Evolutionary conservation across 2,888 invertebrate genomes (phyloP).

Genomic region (Hymenopus coronatus): DNA sequence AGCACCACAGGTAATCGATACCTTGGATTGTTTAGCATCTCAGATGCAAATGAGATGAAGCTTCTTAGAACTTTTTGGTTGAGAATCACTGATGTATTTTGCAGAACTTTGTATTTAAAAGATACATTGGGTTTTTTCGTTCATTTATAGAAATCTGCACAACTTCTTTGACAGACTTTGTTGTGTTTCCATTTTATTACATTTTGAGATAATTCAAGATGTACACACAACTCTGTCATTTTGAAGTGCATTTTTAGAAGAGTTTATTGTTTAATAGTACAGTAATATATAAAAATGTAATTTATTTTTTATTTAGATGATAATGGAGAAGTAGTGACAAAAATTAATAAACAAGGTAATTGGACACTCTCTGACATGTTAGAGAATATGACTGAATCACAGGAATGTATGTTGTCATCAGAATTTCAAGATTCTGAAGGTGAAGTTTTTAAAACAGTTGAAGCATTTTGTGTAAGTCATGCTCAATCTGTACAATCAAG

Average conservation of each 20-base stretch:
- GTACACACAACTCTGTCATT: background rate
- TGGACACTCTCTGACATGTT: background rate
- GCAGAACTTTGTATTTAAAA: no score
- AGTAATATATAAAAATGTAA: background rate
- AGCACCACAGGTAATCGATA: no score
- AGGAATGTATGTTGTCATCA: background rate
- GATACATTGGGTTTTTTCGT: no score
- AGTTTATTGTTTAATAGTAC: background rate
- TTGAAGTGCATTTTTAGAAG: background rate
- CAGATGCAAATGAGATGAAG: background rate
- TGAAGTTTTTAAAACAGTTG: background rate
- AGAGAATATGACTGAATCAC: background rate
- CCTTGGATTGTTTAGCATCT: background rate
- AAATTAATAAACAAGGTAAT: background rate
- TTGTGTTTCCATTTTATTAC: background rate
- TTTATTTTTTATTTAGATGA: background rate
- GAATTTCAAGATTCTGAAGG: background rate
- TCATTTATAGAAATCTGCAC: background rate
- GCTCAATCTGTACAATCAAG: background rate
- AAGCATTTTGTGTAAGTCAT: background rate
- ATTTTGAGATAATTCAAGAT: background rate
- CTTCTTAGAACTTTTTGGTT: background rate
- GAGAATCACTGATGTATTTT: background rate
- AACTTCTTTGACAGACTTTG: background rate
- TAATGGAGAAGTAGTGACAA: background rate